Evolutionary conservation across 2,888 invertebrate genomes (phyloP), one percentile per base, ranked within the genome.

Genomic region (Ophion costatus): DNA sequence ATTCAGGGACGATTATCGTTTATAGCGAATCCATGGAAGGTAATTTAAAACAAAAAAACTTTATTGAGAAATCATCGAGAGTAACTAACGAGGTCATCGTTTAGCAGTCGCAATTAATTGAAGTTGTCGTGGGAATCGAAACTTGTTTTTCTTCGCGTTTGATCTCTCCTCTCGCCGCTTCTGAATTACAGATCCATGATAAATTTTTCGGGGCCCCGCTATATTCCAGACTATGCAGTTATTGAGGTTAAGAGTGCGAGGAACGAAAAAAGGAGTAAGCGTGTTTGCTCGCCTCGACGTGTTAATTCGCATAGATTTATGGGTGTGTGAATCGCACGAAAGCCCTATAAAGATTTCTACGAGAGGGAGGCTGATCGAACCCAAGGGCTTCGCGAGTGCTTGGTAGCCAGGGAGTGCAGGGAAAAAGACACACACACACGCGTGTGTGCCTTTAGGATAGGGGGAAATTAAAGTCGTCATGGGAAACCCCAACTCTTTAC

Each of bases 401-500:
- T 11, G n/a, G 33, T 33, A 33, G 45, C 24, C 69, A 20, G n/a
- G n/a, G n/a, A n/a, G 33, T 56, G 20, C 22, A 67, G 42, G 42
- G 5, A 5, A 10, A 11, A 14, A 11, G 6, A 42, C 38, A 42
- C 42, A 22, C 10, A 1, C 22, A 42, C 11, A 1, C 11, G 0
- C 67, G 9, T 38, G 38, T 38, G n/a, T n/a, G 56, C 56, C 17
- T 14, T 56, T 56, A n/a, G 17, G 14, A 29, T 57, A 5, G 81
- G 81, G 77, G 74, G 80, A 91, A 93, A 93, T 93, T 91, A 90
- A 92, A 92, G 89, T 91, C 91, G 92, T 92, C 92, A 93, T 93
- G 93, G 93, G 93, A 93, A 93, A 92, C 89, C 91, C 89, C 89
- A 90, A 89, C 88, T 91, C 91, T 92, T 92, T 77, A 91, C 91